phyloP scores from a whole-genome alignment of 2,888 invertebrate genomes.

The Bellardia pandia region DNA sequence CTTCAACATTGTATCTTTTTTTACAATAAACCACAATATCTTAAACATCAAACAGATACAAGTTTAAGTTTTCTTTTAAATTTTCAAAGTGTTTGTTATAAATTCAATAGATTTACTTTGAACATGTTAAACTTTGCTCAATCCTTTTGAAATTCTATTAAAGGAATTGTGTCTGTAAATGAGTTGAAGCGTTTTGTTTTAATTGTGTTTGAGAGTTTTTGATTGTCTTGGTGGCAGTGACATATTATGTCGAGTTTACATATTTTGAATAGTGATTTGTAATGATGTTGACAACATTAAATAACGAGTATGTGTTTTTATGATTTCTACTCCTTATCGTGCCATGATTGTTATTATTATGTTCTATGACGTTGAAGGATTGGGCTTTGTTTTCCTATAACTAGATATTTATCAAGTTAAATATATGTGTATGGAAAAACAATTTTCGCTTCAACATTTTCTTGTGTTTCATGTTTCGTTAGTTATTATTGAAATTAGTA shows the following conservation, averaged over 20 bases:
- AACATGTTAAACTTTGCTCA: background rate
- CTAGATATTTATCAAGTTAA: too few relatives aligned
- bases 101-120: background rate
- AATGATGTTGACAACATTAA: background rate
- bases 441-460: too few relatives aligned
- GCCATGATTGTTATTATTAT: too few relatives aligned
- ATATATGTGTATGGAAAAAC: too few relatives aligned
- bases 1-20: background rate
- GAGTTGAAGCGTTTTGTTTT: background rate
- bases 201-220: background rate
- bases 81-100: background rate
- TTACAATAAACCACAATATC: background rate
- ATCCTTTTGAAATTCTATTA: background rate
- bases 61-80: background rate
- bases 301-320: background rate
- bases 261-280: conserved; percentile 6
- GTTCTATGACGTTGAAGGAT: too few relatives aligned
- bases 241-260: background rate
- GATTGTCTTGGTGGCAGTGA: background rate
- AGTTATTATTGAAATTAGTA: too few relatives aligned
- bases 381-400: too few relatives aligned
- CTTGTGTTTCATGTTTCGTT: too few relatives aligned
- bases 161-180: background rate
- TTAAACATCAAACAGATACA: background rate
- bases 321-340: background rate